Percentiles rank a stretch among this genome's conserved stretches.
Conservation (phyloP, 2,888 invertebrate genomes). For the Exephanes ischioxanthus region DNA sequence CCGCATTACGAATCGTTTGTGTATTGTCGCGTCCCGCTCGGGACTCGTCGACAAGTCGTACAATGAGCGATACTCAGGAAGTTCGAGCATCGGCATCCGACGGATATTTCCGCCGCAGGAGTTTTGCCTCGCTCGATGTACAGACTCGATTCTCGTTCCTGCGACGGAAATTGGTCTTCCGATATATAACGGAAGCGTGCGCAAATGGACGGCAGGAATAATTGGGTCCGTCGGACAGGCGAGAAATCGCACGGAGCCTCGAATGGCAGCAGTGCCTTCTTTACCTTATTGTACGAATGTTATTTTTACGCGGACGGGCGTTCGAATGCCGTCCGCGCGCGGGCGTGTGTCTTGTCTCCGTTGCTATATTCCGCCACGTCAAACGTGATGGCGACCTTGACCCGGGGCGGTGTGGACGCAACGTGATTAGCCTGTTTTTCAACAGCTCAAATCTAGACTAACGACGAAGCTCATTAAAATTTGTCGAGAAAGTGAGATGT, state of each 20-base stretch:
- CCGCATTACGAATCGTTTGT: constrained; percentile 1
- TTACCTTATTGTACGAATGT: constrained; percentile 44
- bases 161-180: constrained; percentile 59
- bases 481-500: neutral
- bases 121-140: constrained; percentile 18
- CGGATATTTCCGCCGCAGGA: constrained; percentile 54
- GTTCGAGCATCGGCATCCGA: constrained; percentile 47
- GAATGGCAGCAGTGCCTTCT: constrained; percentile 42
- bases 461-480: constrained; percentile 42
- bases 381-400: constrained; percentile 57
- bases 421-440: constrained; percentile 48
- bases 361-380: constrained; percentile 36
- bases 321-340: constrained; percentile 21
- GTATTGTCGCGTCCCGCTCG: neutral
- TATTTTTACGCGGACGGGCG: constrained; percentile 55
- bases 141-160: constrained; percentile 18
- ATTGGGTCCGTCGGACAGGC: constrained; percentile 46
- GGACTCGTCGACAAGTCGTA: constrained; percentile 10
- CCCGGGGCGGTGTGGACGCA: constrained; percentile 40
- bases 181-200: constrained; percentile 53
- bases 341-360: neutral
- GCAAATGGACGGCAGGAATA: constrained; percentile 9
- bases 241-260: neutral
- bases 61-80: constrained; percentile 43
- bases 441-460: constrained; percentile 14